Evolutionary conservation across 2,113 vertebrate genomes (phyloP), one percentile per base, ranked within the genome.

Genomic region (Leuciscus idus): DNA sequence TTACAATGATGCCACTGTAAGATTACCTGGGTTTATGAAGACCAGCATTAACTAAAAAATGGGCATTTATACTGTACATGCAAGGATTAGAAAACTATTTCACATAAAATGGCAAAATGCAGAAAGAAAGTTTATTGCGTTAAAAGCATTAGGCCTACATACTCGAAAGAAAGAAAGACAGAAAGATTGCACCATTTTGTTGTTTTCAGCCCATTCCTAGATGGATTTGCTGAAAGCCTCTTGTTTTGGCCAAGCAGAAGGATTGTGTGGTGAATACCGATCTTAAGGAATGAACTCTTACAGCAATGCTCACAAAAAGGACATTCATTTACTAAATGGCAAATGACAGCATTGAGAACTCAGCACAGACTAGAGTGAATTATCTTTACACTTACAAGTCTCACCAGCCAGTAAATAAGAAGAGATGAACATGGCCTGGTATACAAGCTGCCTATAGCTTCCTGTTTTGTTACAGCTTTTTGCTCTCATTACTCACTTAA

Each of bases 21-120:
- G 59, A 85, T 86, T 88, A 85, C 79, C 82, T 77, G 62, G 80
- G 86, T 75, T 86, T 68, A 33, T 87, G 28, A 57, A 75, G n/a
- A 28, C 62, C 39, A n/a, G 66, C 66, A 62, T 73, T 83, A 52
- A 84, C 30, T 55, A 39, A 86, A 80, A 73, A 80, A 61, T 52
- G 48, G 46, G 55, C 75, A 30, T 81, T 61, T 59, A 66, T 15
- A 57, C 55, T 57, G 19, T 57, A 21, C 30, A 50, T 12, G 28
- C 13, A 80, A 48, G n/a, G n/a, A 84, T 57, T 84, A 84, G 23
- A 57, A 73, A 55, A n/a, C 30, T 6, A n/a, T n/a, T 43, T 59
- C 21, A 57, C 82, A 68, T 15, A 11, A 70, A 83, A 81, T 66
- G 15, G 64, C n/a, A 2, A 57, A 21, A 61, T 66, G 26, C 2